Evolutionary conservation across 2,113 vertebrate genomes (phyloP).

Genomic region (Atlantisia rogersi): DNA sequence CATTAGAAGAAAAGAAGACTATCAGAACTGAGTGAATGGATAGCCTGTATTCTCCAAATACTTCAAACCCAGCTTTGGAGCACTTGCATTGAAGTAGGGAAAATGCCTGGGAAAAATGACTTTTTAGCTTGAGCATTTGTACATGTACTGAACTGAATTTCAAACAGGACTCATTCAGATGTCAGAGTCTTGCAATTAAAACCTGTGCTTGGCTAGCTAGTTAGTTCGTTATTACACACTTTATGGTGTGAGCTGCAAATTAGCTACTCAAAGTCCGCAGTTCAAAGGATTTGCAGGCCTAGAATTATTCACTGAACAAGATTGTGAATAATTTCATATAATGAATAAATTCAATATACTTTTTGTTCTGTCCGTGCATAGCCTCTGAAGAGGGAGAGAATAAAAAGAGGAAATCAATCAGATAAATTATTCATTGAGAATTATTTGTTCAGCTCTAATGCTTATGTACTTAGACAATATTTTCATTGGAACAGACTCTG

Average conservation of each 20-base stretch:
- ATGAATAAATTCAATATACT: conserved; percentile 73
- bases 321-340: conserved; percentile 73
- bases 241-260: conserved; percentile 59
- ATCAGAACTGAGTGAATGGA: neutral
- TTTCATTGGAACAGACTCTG: conserved; percentile 70
- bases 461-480: conserved; percentile 73
- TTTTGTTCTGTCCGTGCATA: conserved; percentile 59
- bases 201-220: conserved; percentile 36
- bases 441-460: conserved; percentile 74
- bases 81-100: neutral
- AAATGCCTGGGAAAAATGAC: conserved; percentile 31
- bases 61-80: neutral
- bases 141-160: conserved; percentile 39
- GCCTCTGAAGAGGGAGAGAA: conserved; percentile 55
- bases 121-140: conserved; percentile 35
- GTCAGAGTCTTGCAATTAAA: conserved; percentile 60
- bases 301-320: conserved; percentile 70
- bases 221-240: conserved; percentile 45
- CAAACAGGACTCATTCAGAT: conserved; percentile 46
- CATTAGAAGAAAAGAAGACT: neutral
- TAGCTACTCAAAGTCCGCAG: conserved; percentile 50
- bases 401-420: conserved; percentile 71
- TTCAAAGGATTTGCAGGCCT: conserved; percentile 62
- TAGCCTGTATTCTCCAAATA: neutral
- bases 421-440: conserved; percentile 71